Percentiles rank a stretch among this genome's conserved stretches.
These are phyloP conservation scores for Oscheius sp. DNA, from an alignment of 1,140 invertebrate species.

Conservation along the genomic window DNA sequence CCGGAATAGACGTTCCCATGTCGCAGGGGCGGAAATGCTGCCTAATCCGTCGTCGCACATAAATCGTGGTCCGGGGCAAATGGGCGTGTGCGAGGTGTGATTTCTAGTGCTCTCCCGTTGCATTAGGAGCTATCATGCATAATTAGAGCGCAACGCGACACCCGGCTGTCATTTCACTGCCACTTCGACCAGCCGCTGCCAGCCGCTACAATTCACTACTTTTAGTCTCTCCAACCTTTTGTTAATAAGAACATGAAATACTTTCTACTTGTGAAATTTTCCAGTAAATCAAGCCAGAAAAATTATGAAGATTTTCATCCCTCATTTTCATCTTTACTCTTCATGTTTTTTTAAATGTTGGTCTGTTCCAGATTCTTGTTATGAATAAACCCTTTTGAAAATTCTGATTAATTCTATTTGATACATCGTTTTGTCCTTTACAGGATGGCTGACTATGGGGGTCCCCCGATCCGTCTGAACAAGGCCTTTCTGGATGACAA, in stretches of 20 bases:
- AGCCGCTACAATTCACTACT: background rate
- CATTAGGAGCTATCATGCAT: slow-evolving; percentile 11
- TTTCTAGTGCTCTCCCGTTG: background rate
- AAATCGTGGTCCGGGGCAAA: background rate
- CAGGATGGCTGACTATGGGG: background rate
- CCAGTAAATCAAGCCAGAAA: no score
- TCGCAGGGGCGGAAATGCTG: no score
- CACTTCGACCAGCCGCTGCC: background rate
- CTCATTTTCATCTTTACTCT: no score
- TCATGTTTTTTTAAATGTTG: no score
- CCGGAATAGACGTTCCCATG: no score
- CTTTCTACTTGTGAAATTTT: background rate
- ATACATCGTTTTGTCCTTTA: background rate
- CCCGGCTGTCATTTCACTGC: background rate
- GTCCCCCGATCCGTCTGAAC: slow-evolving; percentile 23
- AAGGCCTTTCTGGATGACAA: slow-evolving; percentile 28
- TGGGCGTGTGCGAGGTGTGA: background rate
- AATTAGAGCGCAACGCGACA: background rate
- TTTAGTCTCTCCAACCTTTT: background rate
- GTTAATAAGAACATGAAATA: background rate
- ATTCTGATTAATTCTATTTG: background rate
- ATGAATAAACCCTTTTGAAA: background rate
- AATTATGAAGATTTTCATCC: no score
- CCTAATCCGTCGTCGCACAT: no score
- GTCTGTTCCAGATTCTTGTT: no score